phyloP scores from a whole-genome alignment of 1,140 invertebrate genomes.

The Macrotrachela quadricornifera region DNA sequence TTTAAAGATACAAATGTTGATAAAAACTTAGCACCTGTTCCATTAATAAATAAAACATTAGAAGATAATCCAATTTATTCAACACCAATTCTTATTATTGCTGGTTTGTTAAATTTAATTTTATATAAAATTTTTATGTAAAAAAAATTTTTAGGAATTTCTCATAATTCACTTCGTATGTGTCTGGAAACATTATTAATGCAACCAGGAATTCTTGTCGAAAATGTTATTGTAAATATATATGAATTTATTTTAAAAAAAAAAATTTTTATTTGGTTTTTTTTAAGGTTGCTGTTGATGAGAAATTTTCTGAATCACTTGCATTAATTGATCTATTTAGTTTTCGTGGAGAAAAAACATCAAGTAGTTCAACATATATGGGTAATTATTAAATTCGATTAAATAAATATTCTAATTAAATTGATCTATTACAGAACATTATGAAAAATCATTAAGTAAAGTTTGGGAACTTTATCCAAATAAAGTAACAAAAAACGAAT shows the following conservation, averaged over 20 bases:
- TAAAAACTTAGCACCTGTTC: conserved; percentile 27
- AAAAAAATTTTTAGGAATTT: conserved; percentile 3
- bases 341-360: conserved; percentile 16
- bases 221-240: conserved; percentile 22
- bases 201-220: conserved; percentile 32
- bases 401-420: no score
- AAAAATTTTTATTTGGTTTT: no score
- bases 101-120: conserved; percentile 12
- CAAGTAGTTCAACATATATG: conserved; percentile 16
- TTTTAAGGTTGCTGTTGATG: conserved; percentile 13
- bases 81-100: conserved; percentile 32
- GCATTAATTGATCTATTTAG: conserved; percentile 23
- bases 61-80: conserved; percentile 28
- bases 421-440: no score
- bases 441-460: background rate
- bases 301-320: conserved; percentile 21
- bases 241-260: no score
- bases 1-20: conserved; percentile 28
- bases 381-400: conserved; percentile 9
- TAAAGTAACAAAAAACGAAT: background rate
- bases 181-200: conserved; percentile 33
- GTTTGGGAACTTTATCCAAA: conserved; percentile 10
- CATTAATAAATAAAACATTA: conserved; percentile 26
- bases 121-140: no score
- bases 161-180: conserved; percentile 26